Evolutionary conservation across 23 tunicate genomes (phyloP).

Genomic region (Phallusia fumigata): DNA sequence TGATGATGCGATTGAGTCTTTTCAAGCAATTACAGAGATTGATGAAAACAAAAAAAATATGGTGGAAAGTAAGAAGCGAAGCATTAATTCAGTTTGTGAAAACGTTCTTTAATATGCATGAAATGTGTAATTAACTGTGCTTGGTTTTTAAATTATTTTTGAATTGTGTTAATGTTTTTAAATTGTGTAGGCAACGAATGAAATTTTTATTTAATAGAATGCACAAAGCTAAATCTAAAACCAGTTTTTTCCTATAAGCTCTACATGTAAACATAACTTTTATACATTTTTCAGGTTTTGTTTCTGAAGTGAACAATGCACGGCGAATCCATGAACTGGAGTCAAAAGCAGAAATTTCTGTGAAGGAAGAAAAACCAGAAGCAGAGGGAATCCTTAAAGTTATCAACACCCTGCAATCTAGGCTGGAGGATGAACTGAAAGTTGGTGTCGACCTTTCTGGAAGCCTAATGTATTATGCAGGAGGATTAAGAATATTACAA

Average conservation of each 20-base stretch:
- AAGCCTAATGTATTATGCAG: slow-evolving; percentile 62
- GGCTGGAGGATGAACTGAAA: slow-evolving; percentile 26
- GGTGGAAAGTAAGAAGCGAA: slow-evolving; percentile 33
- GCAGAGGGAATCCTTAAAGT: slow-evolving; percentile 43
- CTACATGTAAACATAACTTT: neutral
- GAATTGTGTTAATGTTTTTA: neutral
- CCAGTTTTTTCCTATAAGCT: neutral
- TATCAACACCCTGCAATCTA: slow-evolving; percentile 30
- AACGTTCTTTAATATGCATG: no score
- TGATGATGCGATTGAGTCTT: slow-evolving; percentile 51
- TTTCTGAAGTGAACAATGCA: slow-evolving; percentile 41
- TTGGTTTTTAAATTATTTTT: no score
- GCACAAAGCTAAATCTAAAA: no score
- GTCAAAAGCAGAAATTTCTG: slow-evolving; percentile 20
- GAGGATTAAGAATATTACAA: slow-evolving; percentile 58
- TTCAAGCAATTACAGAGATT: slow-evolving; percentile 37
- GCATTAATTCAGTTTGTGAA: neutral
- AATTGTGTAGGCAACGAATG: neutral
- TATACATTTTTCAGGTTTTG: slow-evolving; percentile 1
- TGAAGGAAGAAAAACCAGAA: slow-evolving; percentile 36
- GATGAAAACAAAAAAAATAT: slow-evolving; percentile 58
- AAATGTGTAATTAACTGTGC: no score
- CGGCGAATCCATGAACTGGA: slow-evolving; percentile 34
- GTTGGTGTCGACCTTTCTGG: slow-evolving; percentile 20
- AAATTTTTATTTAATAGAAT: no score